Evolutionary conservation across 2,797 vertebrate genomes (phyloP).

Genomic region (Girardinus metallicus): DNA sequence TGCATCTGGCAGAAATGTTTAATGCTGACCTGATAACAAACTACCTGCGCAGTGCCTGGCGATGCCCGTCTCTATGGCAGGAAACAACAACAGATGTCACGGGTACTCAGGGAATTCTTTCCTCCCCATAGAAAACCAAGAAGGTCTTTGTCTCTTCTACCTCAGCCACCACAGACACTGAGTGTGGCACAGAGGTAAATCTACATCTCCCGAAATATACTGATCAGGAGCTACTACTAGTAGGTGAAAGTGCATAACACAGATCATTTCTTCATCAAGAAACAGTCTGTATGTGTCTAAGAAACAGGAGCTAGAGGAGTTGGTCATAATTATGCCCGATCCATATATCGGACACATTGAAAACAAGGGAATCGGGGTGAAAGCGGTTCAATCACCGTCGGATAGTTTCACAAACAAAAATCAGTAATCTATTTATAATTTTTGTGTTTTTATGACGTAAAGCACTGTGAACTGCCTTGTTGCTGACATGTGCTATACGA

Average conservation of each 20-base stretch:
- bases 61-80: conserved; percentile 77
- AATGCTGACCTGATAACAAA: conserved; percentile 51
- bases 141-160: conserved; percentile 14
- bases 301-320: background rate
- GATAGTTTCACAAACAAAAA: background rate
- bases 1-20: conserved; percentile 33
- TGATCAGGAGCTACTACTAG: background rate
- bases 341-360: background rate
- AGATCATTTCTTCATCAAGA: background rate
- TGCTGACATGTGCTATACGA: too few relatives aligned
- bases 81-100: conserved; percentile 61
- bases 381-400: background rate
- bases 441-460: too few relatives aligned
- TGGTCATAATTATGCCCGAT: background rate
- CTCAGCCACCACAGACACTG: conserved; percentile 11
- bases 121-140: conserved; percentile 25
- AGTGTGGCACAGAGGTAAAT: background rate
- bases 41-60: conserved; percentile 52
- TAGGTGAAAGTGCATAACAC: background rate
- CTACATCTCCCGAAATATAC: background rate
- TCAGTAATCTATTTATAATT: too few relatives aligned
- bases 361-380: background rate
- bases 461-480: too few relatives aligned
- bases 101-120: conserved; percentile 56
- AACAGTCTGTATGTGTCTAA: background rate